These are phyloP conservation scores for Heliconius hewitsoni DNA, from an alignment of 1,140 invertebrate species.

Conservation along the genomic window DNA sequence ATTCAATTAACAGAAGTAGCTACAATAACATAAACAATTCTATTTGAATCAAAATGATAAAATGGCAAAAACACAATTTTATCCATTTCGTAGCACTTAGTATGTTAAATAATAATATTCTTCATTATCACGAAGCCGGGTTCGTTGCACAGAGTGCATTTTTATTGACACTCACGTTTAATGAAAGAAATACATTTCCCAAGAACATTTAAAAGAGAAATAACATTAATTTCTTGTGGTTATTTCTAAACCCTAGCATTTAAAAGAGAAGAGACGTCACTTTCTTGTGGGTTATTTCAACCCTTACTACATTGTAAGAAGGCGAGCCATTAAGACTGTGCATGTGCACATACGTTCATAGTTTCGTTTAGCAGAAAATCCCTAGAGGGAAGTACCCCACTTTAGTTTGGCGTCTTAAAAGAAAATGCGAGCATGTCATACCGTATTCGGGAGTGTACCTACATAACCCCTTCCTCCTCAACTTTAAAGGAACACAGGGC, in stretches of 20 bases:
- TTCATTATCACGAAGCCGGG: neutral
- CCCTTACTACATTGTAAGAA: constrained; percentile 27
- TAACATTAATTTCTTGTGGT: neutral
- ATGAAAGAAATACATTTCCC: neutral
- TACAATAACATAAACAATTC: neutral
- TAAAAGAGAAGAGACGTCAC: neutral
- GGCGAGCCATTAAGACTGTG: constrained; percentile 32
- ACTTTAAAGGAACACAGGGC: constrained; percentile 23
- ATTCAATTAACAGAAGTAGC: neutral
- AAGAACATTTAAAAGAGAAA: constrained; percentile 5
- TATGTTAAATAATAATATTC: neutral
- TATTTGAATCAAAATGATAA: neutral
- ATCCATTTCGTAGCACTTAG: neutral
- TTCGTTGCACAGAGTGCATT: neutral
- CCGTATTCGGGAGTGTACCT: constrained; percentile 25
- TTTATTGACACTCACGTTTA: constrained; percentile 5
- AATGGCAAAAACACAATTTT: neutral
- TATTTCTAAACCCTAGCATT: constrained; percentile 14
- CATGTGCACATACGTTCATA: constrained; percentile 26
- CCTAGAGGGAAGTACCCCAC: constrained; percentile 39
- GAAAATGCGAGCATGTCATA: constrained; percentile 39
- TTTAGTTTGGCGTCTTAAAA: constrained; percentile 43
- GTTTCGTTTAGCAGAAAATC: constrained; percentile 40
- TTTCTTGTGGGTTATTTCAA: constrained; percentile 15
- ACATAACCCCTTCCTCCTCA: neutral